Conservation (phyloP, 2,797 vertebrate species). For the Peromyscus aztecus region DNA sequence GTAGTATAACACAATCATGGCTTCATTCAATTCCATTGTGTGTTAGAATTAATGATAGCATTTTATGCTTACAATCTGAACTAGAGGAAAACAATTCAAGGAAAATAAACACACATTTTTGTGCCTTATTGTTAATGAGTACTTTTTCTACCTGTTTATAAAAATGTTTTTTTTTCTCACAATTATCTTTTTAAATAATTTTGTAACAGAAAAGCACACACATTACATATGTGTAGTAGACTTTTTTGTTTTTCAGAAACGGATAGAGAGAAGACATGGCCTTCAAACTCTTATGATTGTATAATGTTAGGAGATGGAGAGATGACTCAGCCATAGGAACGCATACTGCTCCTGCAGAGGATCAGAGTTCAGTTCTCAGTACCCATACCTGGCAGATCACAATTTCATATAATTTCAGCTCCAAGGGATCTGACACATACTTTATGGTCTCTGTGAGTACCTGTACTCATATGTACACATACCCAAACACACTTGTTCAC, state of each 20-base stretch:
- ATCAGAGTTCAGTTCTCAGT: background rate
- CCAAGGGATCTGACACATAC: background rate
- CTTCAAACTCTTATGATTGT: background rate
- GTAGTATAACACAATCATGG: background rate
- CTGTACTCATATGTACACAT: background rate
- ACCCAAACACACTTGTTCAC: background rate
- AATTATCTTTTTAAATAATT: constrained; percentile 46
- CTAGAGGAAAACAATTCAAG: constrained; percentile 69
- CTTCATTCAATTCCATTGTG: constrained; percentile 18
- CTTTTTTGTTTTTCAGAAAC: constrained; percentile 50
- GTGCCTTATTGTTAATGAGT: background rate
- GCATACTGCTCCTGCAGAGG: background rate
- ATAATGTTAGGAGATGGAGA: background rate
- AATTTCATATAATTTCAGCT: background rate
- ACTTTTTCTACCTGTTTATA: background rate
- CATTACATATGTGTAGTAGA: too few species aligned
- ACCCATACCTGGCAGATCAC: background rate
- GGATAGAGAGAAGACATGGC: background rate
- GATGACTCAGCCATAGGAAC: background rate
- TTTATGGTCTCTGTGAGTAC: background rate
- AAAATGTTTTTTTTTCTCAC: background rate
- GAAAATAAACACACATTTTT: background rate
- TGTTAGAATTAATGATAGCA: constrained; percentile 73
- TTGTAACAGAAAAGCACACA: background rate
- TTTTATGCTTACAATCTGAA: constrained; percentile 75